Percentiles rank a stretch among this genome's conserved stretches.
Evolutionary conservation across 1,140 invertebrate species (phyloP).

Genomic region (Paralvinella palmiformis): DNA sequence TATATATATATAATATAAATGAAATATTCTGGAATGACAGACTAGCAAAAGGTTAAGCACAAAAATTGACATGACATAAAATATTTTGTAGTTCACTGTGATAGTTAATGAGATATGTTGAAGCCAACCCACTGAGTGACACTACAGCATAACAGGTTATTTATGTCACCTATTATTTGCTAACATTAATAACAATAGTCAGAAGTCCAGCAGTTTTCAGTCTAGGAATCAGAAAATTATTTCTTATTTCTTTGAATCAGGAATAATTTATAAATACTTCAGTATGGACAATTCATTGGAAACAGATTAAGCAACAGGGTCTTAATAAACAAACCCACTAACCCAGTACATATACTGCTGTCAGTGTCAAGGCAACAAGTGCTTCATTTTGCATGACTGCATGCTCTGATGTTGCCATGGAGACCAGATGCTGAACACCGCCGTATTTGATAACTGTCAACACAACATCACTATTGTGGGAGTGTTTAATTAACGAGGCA

Average conservation of each 20-base stretch:
- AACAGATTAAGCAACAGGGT: background rate
- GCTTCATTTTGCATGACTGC: conserved; percentile 85
- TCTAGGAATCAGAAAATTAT: background rate
- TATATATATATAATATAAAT: background rate
- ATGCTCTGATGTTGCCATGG: conserved; percentile 74
- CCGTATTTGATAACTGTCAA: conserved; percentile 61
- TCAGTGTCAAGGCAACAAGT: conserved; percentile 46
- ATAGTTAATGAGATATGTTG: background rate
- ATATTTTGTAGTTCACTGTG: background rate
- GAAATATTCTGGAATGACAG: background rate
- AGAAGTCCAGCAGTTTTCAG: background rate
- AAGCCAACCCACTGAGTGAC: background rate
- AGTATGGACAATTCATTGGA: background rate
- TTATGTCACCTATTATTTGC: background rate
- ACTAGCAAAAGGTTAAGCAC: background rate
- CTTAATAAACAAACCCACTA: conserved; percentile 12
- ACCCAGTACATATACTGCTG: conserved; percentile 39
- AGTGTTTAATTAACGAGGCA: conserved; percentile 74
- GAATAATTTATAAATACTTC: background rate
- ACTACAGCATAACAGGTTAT: background rate
- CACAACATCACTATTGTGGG: conserved; percentile 58
- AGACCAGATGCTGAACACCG: conserved; percentile 66
- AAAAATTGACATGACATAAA: background rate
- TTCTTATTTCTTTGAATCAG: background rate
- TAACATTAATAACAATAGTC: background rate